Conservation (phyloP, 2,113 vertebrate genomes). For the Notothenia rossii region DNA sequence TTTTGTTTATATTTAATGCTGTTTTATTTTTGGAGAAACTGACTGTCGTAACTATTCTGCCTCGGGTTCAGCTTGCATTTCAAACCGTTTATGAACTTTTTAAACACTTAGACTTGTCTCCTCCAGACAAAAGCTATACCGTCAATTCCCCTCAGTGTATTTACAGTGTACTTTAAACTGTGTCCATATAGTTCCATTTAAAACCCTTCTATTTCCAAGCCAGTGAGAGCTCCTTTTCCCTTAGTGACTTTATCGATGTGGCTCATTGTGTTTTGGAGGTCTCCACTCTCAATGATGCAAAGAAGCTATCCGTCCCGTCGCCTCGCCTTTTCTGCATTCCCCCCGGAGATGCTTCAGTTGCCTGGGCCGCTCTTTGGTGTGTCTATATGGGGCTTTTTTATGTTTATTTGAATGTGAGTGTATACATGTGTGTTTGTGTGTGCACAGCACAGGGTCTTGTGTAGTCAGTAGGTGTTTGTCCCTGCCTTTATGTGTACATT, state of each 20-base stretch:
- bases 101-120: background rate
- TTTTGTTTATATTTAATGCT: slow-evolving; percentile 21
- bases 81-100: background rate
- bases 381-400: slow-evolving; percentile 22
- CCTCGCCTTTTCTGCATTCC: slow-evolving; percentile 58
- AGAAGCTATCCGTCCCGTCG: slow-evolving; percentile 61
- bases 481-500: slow-evolving; percentile 37
- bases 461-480: slow-evolving; percentile 28
- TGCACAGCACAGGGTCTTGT: slow-evolving; percentile 3
- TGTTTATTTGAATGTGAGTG: slow-evolving; percentile 50
- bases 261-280: slow-evolving; percentile 69
- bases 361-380: slow-evolving; percentile 59
- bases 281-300: slow-evolving; percentile 59
- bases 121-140: background rate
- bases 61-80: background rate
- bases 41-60: background rate
- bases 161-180: slow-evolving; percentile 25
- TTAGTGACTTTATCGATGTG: slow-evolving; percentile 70
- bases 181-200: slow-evolving; percentile 26
- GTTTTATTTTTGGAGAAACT: slow-evolving; percentile 5
- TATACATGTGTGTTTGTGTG: slow-evolving; percentile 7
- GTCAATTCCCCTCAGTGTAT: slow-evolving; percentile 6
- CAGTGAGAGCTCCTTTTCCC: slow-evolving; percentile 58
- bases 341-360: slow-evolving; percentile 56
- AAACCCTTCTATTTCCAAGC: slow-evolving; percentile 46